Evolutionary conservation across 2,888 invertebrate genomes (phyloP), one percentile per base, ranked within the genome.

Genomic region (Parelbella ahira): DNA sequence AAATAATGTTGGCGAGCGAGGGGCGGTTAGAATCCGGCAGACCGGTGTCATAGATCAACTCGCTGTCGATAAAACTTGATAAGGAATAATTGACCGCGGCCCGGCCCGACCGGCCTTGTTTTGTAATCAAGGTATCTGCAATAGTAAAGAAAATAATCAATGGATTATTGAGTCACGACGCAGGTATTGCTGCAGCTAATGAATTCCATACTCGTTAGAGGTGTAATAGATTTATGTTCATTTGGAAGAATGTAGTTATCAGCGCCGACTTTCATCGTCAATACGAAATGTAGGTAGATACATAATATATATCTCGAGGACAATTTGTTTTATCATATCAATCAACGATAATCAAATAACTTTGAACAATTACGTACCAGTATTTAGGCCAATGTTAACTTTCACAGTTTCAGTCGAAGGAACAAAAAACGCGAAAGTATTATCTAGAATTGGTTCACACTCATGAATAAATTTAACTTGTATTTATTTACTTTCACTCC

Each of bases 101-200:
- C 11, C 45, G 39, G 39, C 41, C 47, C 39, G 33, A 27, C 45
- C 54, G 56, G 54, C 59, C 58, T 63, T 70, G 71, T 71, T 73
- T 73, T 71, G 63, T 65, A 61, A 68, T 63, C 51, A 51, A 45
- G 48, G 44, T 45, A 69, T 70, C 67, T 66, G 60, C 68, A 55
- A 51, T 57, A 51, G 56, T 51, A 49, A 52, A 54, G 60, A 62
- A 58, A 63, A 63, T 60, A 36, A 58, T 39, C 15, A 21, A 33
- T 41, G 41, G 41, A 27, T 41, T 41, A 41, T 33, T 21, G 8
- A 41, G 41, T 27, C 25, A 32, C 32, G 20, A 25, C 19, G 24
- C 24, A 39, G 15, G 12, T 30, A 21, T 10, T 8, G 18, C n/a
- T 19, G 18, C 11, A n/a, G 20, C 19, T 25, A 30, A 32, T 25